A percentile compares a stretch with the other conserved stretches of the same genome.
These are phyloP conservation scores for Poeciliopsis prolifica DNA, from an alignment of 2,113 vertebrate genomes.

Conservation along the genomic window DNA sequence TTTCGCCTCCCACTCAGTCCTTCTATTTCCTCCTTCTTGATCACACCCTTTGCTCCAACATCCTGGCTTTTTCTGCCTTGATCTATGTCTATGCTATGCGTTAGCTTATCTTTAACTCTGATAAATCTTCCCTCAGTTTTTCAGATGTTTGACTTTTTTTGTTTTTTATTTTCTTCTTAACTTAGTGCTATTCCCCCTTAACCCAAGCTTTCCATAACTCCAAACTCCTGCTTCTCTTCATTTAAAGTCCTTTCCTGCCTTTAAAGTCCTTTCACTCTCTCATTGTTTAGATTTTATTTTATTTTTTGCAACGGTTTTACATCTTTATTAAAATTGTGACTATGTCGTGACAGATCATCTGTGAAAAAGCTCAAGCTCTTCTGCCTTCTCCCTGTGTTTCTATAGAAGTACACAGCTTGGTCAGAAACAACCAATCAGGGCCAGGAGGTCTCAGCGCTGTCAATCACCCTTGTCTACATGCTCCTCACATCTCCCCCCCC, in stretches of 20 bases:
- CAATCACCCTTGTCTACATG: too few species aligned
- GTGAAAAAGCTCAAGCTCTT: too few species aligned
- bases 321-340: too few species aligned
- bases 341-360: too few species aligned
- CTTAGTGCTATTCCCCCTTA: background rate
- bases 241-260: too few species aligned
- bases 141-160: background rate
- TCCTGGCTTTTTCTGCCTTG: constrained; percentile 7
- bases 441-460: too few species aligned
- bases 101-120: background rate
- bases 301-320: constrained; percentile 2
- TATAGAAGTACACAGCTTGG: too few species aligned
- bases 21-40: constrained; percentile 8
- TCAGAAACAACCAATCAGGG: too few species aligned
- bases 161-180: background rate
- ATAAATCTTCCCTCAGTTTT: background rate
- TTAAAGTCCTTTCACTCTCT: constrained; percentile 22
- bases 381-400: too few species aligned
- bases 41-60: background rate
- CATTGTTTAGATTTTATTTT: constrained; percentile 1
- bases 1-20: background rate
- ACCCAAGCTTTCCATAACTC: background rate
- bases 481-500: too few species aligned
- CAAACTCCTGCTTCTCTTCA: constrained; percentile 1
- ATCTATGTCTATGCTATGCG: background rate